Percentiles rank a stretch among this genome's conserved stretches.
phyloP scores from a whole-genome alignment of 2,888 invertebrate genomes.

The Choreutis nemorana region DNA sequence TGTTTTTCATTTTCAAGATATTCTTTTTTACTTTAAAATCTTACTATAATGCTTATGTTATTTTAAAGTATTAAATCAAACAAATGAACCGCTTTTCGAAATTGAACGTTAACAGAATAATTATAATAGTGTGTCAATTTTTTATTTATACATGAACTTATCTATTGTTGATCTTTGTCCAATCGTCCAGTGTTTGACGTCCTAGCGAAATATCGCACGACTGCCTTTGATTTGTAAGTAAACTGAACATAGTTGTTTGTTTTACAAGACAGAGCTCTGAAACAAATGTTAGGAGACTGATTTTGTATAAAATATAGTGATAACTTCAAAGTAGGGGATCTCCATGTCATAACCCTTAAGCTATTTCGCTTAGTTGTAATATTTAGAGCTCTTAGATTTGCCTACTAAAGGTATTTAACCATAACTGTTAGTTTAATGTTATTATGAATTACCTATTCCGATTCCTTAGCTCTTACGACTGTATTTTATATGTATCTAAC shows the following conservation, averaged over 20 bases:
- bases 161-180: slow-evolving; percentile 27
- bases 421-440: slow-evolving; percentile 15
- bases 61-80: too few species aligned
- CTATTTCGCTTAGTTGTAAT: slow-evolving; percentile 23
- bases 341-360: slow-evolving; percentile 24
- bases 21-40: too few species aligned
- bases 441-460: slow-evolving; percentile 34
- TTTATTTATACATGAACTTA: slow-evolving; percentile 19
- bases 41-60: too few species aligned
- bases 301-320: slow-evolving; percentile 56
- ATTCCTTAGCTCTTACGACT: slow-evolving; percentile 45
- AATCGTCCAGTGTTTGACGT: slow-evolving; percentile 48
- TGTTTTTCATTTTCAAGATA: too few species aligned
- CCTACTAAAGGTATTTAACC: slow-evolving; percentile 27
- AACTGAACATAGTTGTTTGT: slow-evolving; percentile 24
- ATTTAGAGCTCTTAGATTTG: slow-evolving; percentile 20
- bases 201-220: slow-evolving; percentile 31
- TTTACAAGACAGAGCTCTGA: slow-evolving; percentile 34
- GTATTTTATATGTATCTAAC: slow-evolving; percentile 51
- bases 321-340: slow-evolving; percentile 45
- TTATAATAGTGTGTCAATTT: slow-evolving; percentile 9
- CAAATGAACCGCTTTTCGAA: too few species aligned
- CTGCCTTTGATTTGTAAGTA: slow-evolving; percentile 30
- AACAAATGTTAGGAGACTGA: slow-evolving; percentile 65
- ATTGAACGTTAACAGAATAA: slow-evolving; percentile 3